Evolutionary conservation across 2,888 invertebrate genomes (phyloP).

Genomic region (Drosophila putrida): DNA sequence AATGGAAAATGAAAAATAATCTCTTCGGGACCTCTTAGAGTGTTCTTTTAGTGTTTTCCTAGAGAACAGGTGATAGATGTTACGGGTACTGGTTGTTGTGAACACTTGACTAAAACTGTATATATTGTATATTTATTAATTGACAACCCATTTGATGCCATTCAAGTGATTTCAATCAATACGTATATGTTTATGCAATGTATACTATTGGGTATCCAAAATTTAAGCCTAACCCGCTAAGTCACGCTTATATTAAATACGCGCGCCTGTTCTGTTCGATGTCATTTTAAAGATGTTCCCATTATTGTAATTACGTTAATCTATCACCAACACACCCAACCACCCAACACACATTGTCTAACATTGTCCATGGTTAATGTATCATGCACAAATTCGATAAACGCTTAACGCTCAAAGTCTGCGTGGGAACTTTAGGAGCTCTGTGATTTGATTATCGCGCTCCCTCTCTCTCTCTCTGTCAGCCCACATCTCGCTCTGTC

Average conservation of each 20-base stretch:
- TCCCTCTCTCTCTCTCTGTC: constrained; percentile 4
- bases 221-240: constrained; percentile 21
- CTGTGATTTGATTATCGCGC: constrained; percentile 29
- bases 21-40: no score
- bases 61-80: constrained; percentile 10
- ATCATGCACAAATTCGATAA: constrained; percentile 33
- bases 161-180: constrained; percentile 9
- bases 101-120: constrained; percentile 34
- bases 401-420: constrained; percentile 50
- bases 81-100: constrained; percentile 25
- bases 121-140: constrained; percentile 19
- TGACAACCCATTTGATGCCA: constrained; percentile 27
- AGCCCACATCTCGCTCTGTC: constrained; percentile 8
- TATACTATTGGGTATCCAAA: constrained; percentile 2
- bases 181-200: constrained; percentile 4
- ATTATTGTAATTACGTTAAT: constrained; percentile 33
- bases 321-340: constrained; percentile 9
- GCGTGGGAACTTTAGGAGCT: constrained; percentile 32
- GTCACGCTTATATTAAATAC: constrained; percentile 56
- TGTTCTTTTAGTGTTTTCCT: not conserved
- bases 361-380: constrained; percentile 63
- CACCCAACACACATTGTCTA: constrained; percentile 46
- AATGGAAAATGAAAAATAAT: not conserved
- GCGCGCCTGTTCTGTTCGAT: constrained; percentile 41
- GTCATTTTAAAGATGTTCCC: constrained; percentile 33